Evolutionary conservation across 2,797 vertebrate species (phyloP), one percentile per base, ranked within the genome.

Genomic region (Aselliscus stoliczkanus): DNA sequence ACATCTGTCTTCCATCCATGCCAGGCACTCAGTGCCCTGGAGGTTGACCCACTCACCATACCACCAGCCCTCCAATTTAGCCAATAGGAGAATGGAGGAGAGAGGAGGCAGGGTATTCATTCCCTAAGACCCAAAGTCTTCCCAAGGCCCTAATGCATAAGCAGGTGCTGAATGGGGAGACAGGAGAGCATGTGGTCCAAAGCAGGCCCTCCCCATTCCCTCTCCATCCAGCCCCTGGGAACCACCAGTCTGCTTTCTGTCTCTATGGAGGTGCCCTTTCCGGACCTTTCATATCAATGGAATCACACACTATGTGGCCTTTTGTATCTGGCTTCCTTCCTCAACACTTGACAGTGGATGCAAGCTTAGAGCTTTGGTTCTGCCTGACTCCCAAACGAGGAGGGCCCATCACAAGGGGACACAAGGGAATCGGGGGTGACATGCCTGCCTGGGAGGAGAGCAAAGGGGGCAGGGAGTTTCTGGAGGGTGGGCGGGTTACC

Each of bases 401-500:
- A 39, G 2, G 37, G 39, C 52, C 52, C 39, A 58, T 84, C 89
- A 52, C n/a, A 34, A 25, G 62, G 52, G 37, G 47, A 12, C 39
- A 5, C 31, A 0, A 31, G 5, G 37, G 29, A 31, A 29, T 1
- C 39, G 54, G 7, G 27, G 13, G 18, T n/a, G 15, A 37, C 50
- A 7, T 3, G 0, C 52, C 20, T 3, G 0, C 44, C 20, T 7
- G 3, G 39, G 64, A 75, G 29, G 23, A 69, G 10, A 62, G 10
- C 47, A 25, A 21, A 7, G 2, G 9, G 7, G 42, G 18, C 56
- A 31, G 69, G 39, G 34, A 13, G 29, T n/a, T 12, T 37, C 39
- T 23, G 15, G 29, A 39, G 34, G 27, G 18, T 0, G 1, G 44
- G 25, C 0, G 29, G 25, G 84, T 96, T 88, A 98, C 98, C 98